These are phyloP conservation scores for Enhydra lutris DNA, from an alignment of 2,113 vertebrate genomes.

Conservation along the genomic window DNA sequence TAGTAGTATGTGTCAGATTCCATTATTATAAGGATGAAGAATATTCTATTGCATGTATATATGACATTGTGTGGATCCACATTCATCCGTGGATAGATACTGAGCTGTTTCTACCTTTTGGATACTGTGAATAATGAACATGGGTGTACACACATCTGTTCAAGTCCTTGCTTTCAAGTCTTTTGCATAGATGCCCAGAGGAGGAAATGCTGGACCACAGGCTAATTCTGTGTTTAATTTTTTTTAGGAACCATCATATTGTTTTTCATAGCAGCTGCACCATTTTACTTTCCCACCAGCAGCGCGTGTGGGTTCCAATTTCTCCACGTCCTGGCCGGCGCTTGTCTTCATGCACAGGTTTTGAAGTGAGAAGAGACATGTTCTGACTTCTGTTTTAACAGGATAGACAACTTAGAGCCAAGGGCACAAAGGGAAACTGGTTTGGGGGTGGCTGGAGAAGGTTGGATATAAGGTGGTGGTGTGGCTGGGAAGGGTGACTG, in stretches of 20 bases:
- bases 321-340: rapidly evolving
- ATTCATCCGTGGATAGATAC: not conserved
- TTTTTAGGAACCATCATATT: rapidly evolving
- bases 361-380: not conserved
- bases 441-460: rapidly evolving
- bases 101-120: not conserved
- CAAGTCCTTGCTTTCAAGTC: not conserved
- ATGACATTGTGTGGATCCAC: too few relatives aligned
- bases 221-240: too few relatives aligned
- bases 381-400: not conserved
- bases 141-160: not conserved
- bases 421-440: too few relatives aligned
- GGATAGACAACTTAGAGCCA: not conserved
- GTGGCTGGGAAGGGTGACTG: not conserved
- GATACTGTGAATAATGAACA: not conserved
- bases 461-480: not conserved
- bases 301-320: rapidly evolving
- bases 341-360: not conserved
- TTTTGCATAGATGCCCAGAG: not conserved
- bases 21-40: not conserved
- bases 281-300: rapidly evolving
- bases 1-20: not conserved
- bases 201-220: rapidly evolving
- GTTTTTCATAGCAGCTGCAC: not conserved
- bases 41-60: not conserved